Base-by-base conservation (phyloP, 2,113 vertebrate genomes). In the Menidia beryllina region DNA sequence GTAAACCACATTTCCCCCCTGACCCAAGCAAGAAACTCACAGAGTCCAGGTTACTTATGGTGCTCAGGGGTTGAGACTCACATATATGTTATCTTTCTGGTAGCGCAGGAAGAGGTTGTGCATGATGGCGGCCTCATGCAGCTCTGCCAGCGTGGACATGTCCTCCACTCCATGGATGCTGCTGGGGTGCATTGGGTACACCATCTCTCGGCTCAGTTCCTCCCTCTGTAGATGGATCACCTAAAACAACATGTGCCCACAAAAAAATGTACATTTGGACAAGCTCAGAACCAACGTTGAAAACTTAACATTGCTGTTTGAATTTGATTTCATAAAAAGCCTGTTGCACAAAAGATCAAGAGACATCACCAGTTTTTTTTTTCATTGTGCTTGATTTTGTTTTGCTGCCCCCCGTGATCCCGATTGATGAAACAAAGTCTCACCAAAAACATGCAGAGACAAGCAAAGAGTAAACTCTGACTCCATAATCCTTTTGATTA, bases 61-160 rank as follows among this genome's bases (percentile, higher is more conserved):
- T 38, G 38, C 36, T 64, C 17, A 65, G 43, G 51, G 65, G 55
- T n/a, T 12, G 26, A 50, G 50, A 58, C 39, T 91, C 87, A 97
- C 96, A 39, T 97, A 97, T 88, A 97, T 97, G 86, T 89, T 86
- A 79, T 96, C 93, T 81, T 91, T 91, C 10, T 92, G 89, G 88
- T 97, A 96, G 72, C 95, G 95, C 71, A 94, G 93, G 69, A 92
- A 92, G 48, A 97, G 93, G 89, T 97, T 97, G 79, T 95, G 93
- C 93, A 97, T 93, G 88, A 97, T 97, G 91, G 95, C 94, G 10
- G 94, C 94, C 85, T 96, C 96, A 1, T 97, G 96, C 50, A 97
- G 91, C 77, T 97, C 95, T 19, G 91, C 91, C 88, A 97, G 92
- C 56, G 89, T 83, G 67, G 96, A 96, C 95, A 97, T 97, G 91